Conservation (phyloP, 2,888 invertebrate genomes). For the Mactromeris polynyma region DNA sequence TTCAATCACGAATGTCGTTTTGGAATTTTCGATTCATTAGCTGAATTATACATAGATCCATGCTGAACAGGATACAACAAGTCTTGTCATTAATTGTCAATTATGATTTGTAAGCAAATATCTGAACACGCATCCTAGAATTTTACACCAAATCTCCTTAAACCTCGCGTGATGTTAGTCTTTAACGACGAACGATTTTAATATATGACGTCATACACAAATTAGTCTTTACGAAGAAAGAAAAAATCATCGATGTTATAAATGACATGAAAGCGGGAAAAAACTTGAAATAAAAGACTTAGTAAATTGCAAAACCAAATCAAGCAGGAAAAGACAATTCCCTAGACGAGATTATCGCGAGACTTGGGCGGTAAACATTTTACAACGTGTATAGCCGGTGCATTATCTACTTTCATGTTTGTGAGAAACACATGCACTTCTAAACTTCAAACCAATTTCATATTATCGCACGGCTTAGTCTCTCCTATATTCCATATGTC, state of each 20-base stretch:
- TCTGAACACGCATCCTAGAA: background rate
- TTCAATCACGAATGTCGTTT: background rate
- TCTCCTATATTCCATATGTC: background rate
- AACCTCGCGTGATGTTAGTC: background rate
- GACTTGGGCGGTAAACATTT: background rate
- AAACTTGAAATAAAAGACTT: background rate
- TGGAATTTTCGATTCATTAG: background rate
- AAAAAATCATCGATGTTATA: background rate
- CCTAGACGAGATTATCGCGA: background rate
- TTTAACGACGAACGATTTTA: background rate
- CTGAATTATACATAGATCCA: background rate
- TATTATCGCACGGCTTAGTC: background rate
- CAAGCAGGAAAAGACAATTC: background rate
- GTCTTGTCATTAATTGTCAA: background rate
- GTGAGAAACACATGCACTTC: background rate
- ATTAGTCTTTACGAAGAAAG: background rate
- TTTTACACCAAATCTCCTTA: background rate
- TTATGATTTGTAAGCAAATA: background rate
- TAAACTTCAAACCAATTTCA: background rate
- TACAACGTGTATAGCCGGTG: background rate
- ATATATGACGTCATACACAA: background rate
- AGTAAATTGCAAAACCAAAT: background rate
- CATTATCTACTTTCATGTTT: background rate
- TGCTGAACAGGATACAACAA: background rate
- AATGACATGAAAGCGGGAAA: background rate